These are phyloP conservation scores for Camponotus fellah DNA, from an alignment of 2,888 invertebrate species.

Conservation along the genomic window DNA sequence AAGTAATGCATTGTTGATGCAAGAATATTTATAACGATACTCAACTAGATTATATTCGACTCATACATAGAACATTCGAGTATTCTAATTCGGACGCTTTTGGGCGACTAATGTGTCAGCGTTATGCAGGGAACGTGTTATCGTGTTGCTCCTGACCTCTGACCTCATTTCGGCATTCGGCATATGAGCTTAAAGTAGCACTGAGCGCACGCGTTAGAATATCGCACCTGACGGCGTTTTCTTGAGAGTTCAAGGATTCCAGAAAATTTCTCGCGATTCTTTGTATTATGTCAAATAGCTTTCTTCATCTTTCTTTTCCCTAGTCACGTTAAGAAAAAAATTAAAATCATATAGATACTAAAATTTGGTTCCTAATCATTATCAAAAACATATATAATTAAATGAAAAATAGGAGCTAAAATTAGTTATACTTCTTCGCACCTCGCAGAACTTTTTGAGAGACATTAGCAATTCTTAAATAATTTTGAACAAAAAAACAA, in stretches of 20 bases:
- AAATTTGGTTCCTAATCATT: not conserved
- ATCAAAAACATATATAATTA: not conserved
- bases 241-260: not conserved
- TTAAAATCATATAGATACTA: not conserved
- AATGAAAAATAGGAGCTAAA: not conserved
- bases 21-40: not conserved
- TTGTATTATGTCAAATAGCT: not conserved
- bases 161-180: conserved; percentile 48
- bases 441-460: not conserved
- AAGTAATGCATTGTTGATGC: not conserved
- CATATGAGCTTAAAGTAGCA: conserved; percentile 21
- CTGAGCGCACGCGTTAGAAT: not conserved
- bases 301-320: not conserved
- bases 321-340: not conserved
- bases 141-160: conserved; percentile 38
- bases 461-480: not conserved
- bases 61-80: not conserved
- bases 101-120: not conserved
- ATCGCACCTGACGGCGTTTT: not conserved
- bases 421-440: not conserved
- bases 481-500: not conserved
- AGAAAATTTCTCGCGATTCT: not conserved
- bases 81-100: conserved; percentile 7
- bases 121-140: conserved; percentile 24
- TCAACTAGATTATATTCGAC: not conserved